Base-by-base conservation (phyloP, 2,797 vertebrate species). In the Lagorchestes hirsutus region DNA sequence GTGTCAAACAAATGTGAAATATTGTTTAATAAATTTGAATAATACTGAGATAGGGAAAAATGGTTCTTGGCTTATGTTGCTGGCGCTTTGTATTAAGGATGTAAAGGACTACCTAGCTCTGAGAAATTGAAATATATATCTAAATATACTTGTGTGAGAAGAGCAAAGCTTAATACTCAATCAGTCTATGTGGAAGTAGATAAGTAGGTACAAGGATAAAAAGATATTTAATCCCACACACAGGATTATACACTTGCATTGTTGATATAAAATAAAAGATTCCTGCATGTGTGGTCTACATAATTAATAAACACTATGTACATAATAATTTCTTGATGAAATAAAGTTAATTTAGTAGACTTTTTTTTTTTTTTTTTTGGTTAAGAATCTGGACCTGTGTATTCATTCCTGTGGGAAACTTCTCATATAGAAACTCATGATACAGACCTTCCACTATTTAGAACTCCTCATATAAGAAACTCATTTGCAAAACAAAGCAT, bases 21-120 rank as follows among this genome's bases (percentile, higher is more conserved):
- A 99, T 99, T 99, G 99, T 99, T 99, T 99, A 98, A 99, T 99
- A 99, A 99, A 99, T 99, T 99, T 99, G 99, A 99, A 99, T 99
- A 99, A 99, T 99, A 98, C 98, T 99, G 98, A 97, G 98, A 98
- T 98, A 98, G 98, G 98, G 98, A 98, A 98, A 98, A 99, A 98
- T 98, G 98, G 98, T 98, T 98, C 98, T 99, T 99, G 98, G 98
- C 98, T 98, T 98, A 98, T 97, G 98, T 96, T 97, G 97, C 98
- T 96, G 96, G 98, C 98, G 98, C 98, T 98, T 98, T 99, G 98
- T 98, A 98, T 98, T 98, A 98, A 98, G 98, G 98, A 98, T 98
- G 97, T 98, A 98, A 98, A 98, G 98, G 98, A 97, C 98, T 98
- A 97, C 98, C 97, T 98, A 97, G 97, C 95, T 98, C 97, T 98